Evolutionary conservation across 2,888 invertebrate genomes (phyloP), one percentile per base, ranked within the genome.

Genomic region (Andricus curvator): DNA sequence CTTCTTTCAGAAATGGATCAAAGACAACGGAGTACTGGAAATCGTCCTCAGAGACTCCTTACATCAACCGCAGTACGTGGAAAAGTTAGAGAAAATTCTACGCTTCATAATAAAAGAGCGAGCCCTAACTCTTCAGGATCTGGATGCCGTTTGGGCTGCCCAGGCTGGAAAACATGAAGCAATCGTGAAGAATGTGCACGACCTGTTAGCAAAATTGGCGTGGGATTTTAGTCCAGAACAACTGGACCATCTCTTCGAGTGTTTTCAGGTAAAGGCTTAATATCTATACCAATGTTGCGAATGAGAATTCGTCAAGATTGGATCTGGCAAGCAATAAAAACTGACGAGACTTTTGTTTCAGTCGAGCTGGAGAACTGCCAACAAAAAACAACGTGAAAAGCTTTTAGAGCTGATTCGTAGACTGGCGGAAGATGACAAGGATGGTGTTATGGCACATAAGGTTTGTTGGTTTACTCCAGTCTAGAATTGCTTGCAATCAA

Each of bases 161-260:
- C 99, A 99, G 93, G 97, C 97, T 82, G 99, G 98, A 22, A 99
- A 99, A 93, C 99, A 99, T 93, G 99, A 99, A 93, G 99, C 99
- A 13, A 99, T 99, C 88, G 99, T 99, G 13, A 99, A 98, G 93
- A 99, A 99, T 92, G 97, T 99, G 65, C 99, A 99, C 91, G 99
- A 99, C 92, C 94, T 99, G 85, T 93, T 99, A 81, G 98, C 99
- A 15, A 99, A 99, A 93, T 94, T 99, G 78, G 99, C 99, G 0
- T 99, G 99, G 99, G 99, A 99, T 93, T 99, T 99, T 93, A 97
- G 98, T 84, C 98, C 99, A 1, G 98, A 99, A 92, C 99, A 99
- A 92, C 94, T 99, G 77, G 99, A 99, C 92, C 98, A 99, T 93
- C 94, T 99, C 51, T 99, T 99, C 93, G 98, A 98, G 90, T 98